Evolutionary conservation across 2,113 vertebrate species (phyloP).

Genomic region (Thamnaconus septentrionalis): DNA sequence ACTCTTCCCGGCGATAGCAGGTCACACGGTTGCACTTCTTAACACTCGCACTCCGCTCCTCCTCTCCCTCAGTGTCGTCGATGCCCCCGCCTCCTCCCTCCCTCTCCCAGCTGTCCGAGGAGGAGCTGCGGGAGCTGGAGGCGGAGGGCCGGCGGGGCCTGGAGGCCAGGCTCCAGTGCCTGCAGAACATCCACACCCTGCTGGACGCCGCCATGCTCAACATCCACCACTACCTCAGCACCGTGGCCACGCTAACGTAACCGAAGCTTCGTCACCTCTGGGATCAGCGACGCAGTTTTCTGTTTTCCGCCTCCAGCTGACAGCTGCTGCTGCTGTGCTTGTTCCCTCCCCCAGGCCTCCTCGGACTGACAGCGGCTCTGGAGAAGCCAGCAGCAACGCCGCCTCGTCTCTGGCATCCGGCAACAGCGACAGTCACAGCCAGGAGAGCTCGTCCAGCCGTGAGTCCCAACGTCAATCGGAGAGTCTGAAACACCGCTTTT

Average conservation of each 20-base stretch:
- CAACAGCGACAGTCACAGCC: conserved; percentile 30
- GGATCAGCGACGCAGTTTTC: neutral
- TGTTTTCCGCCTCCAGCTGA: neutral
- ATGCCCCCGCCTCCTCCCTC: conserved; percentile 91
- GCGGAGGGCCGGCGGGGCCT: conserved; percentile 88
- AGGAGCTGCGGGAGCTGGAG: conserved; percentile 88
- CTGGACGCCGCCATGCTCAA: conserved; percentile 94
- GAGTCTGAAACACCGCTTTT: neutral
- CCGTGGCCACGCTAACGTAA: conserved; percentile 85
- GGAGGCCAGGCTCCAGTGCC: conserved; percentile 90
- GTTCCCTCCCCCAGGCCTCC: conserved; percentile 65
- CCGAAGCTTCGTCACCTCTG: no score
- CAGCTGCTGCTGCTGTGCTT: neutral
- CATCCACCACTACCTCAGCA: conserved; percentile 94
- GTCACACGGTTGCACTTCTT: neutral
- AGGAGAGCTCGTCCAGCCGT: conserved; percentile 55
- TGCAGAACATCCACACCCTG: conserved; percentile 94
- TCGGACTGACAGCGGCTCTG: conserved; percentile 45
- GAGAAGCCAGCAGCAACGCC: conserved; percentile 23
- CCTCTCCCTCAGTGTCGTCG: conserved; percentile 79
- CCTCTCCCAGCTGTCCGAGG: conserved; percentile 85
- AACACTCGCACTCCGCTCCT: neutral
- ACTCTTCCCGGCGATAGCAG: no score
- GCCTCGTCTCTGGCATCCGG: conserved; percentile 39
- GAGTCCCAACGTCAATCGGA: conserved; percentile 15